Evolutionary conservation across 2,113 vertebrate genomes (phyloP).

Genomic region (Glaucomys volans): DNA sequence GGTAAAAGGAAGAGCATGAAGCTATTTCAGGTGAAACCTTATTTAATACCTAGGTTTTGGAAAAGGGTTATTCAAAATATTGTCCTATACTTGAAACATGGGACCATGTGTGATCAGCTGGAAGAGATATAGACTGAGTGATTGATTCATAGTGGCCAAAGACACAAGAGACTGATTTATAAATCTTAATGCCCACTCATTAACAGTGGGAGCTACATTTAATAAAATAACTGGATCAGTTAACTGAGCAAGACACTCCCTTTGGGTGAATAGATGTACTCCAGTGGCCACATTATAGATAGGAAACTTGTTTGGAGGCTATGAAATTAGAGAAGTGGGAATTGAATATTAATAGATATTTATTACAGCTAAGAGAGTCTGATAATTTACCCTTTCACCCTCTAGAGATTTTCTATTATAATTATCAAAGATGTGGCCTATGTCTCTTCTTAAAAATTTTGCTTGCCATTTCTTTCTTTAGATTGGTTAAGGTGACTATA

Average conservation of each 20-base stretch:
- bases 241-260: constrained; percentile 1
- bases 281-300: constrained; percentile 61
- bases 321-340: constrained; percentile 64
- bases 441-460: not conserved
- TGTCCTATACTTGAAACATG: not conserved
- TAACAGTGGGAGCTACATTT: not conserved
- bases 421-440: not conserved
- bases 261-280: not conserved
- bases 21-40: not conserved
- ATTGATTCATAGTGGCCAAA: not conserved
- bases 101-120: not conserved
- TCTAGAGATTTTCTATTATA: not conserved
- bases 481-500: not conserved
- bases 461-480: not conserved
- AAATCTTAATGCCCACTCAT: not conserved
- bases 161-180: constrained; percentile 47
- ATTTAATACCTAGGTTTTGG: not conserved
- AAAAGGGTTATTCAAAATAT: not conserved
- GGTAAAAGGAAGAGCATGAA: not conserved
- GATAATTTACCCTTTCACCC: constrained; percentile 28
- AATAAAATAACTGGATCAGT: not conserved
- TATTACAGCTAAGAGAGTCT: not conserved
- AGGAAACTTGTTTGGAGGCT: not conserved
- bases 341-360: constrained; percentile 61
- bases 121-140: not conserved